phyloP scores from a whole-genome alignment of 1,140 invertebrate genomes.

The Drosophila repletoides region DNA sequence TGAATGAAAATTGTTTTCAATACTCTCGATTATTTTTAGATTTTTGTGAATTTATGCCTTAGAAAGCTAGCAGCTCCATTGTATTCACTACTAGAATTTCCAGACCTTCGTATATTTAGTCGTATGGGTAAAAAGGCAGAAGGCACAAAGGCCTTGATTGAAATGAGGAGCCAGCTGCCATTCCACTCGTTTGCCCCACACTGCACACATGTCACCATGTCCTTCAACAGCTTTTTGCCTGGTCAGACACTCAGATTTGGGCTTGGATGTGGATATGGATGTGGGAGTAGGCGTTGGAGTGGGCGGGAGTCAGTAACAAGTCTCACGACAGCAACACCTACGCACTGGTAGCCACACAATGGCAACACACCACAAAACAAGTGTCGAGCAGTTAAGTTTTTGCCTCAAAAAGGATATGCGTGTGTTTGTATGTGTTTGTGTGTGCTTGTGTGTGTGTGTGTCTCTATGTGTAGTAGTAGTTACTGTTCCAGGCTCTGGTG shows the following conservation, averaged over 20 bases:
- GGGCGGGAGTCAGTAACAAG: conserved; percentile 53
- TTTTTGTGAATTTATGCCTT: too few species aligned
- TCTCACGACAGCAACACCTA: conserved; percentile 50
- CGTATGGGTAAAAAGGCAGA: neutral
- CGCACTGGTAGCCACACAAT: conserved; percentile 48
- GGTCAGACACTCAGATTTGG: conserved; percentile 44
- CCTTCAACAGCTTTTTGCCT: conserved; percentile 67
- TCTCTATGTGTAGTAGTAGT: conserved; percentile 16
- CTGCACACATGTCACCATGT: conserved; percentile 62
- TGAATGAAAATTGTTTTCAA: too few species aligned
- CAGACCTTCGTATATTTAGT: neutral
- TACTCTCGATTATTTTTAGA: too few species aligned
- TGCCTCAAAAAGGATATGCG: conserved; percentile 31
- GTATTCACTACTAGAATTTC: too few species aligned
- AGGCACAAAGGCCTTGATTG: conserved; percentile 50
- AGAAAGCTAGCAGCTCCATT: too few species aligned
- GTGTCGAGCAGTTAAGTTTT: conserved; percentile 77
- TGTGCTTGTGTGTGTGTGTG: neutral
- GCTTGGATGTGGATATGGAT: neutral
- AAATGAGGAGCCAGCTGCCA: conserved; percentile 49
- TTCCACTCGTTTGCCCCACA: conserved; percentile 31
- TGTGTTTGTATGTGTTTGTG: conserved; percentile 12
- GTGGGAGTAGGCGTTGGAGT: neutral
- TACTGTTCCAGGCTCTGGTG: conserved; percentile 55
- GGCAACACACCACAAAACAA: conserved; percentile 75